A percentile compares a stretch with the other conserved stretches of the same genome.
Conservation (phyloP, 2,888 invertebrate genomes). For the Oscheius onirici region DNA sequence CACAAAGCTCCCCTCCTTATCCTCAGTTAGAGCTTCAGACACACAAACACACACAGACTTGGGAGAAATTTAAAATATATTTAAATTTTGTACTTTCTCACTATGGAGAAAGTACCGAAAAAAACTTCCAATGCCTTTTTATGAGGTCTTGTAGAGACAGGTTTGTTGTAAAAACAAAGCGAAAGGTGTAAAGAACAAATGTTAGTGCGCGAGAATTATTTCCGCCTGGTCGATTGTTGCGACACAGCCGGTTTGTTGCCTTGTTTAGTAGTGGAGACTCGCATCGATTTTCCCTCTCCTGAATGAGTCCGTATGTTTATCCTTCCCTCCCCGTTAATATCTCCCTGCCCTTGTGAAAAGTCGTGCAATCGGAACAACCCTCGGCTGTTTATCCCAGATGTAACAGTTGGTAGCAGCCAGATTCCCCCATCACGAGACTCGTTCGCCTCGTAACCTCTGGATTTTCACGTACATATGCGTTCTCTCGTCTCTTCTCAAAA, state of each 20-base stretch:
- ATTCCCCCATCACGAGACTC: slow-evolving; percentile 25
- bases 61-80: too few relatives aligned
- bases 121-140: too few relatives aligned
- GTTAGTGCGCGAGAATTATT: slow-evolving; percentile 8
- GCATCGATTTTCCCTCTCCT: slow-evolving; percentile 19
- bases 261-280: slow-evolving; percentile 25
- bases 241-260: slow-evolving; percentile 26
- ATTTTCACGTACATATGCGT: slow-evolving; percentile 21
- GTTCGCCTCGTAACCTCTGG: slow-evolving; percentile 10
- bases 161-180: too few relatives aligned
- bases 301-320: background rate
- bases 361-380: too few relatives aligned
- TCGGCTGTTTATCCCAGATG: slow-evolving; percentile 28
- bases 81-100: too few relatives aligned
- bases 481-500: background rate
- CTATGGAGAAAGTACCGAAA: too few relatives aligned
- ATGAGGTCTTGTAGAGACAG: too few relatives aligned
- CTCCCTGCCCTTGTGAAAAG: too few relatives aligned
- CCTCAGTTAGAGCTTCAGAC: too few relatives aligned
- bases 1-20: too few relatives aligned
- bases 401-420: slow-evolving; percentile 19
- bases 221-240: background rate
- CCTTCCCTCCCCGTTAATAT: background rate
- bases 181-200: background rate
- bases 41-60: too few relatives aligned